Evolutionary conservation across 23 tunicate genomes (phyloP).

Genomic region (Phallusia fumigata): DNA sequence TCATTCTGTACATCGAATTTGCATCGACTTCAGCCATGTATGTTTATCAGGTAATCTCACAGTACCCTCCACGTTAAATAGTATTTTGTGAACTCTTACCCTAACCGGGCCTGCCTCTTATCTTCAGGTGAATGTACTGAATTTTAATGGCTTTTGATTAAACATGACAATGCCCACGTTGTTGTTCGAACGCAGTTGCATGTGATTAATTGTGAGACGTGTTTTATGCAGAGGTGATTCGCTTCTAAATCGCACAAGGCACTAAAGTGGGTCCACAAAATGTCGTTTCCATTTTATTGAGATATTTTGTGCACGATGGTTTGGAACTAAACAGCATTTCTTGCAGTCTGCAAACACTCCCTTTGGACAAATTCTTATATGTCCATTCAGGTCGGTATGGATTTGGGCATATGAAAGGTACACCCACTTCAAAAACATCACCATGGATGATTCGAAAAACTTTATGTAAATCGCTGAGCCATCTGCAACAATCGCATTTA

Average conservation of each 20-base stretch:
- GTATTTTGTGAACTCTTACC: too few species aligned
- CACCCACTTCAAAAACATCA: background rate
- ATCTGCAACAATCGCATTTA: constrained; percentile 18
- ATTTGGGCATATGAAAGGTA: background rate
- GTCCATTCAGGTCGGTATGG: background rate
- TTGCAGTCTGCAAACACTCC: background rate
- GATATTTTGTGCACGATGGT: constrained; percentile 4
- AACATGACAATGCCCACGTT: background rate
- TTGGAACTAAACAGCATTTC: constrained; percentile 8
- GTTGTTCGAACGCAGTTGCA: background rate
- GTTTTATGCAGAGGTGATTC: background rate
- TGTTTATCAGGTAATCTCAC: too few species aligned
- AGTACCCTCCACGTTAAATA: too few species aligned
- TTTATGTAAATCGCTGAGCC: background rate
- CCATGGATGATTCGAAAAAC: constrained; percentile 18
- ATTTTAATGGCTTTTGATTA: too few species aligned
- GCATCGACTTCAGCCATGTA: too few species aligned
- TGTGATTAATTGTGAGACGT: background rate
- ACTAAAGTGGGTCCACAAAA: too few species aligned
- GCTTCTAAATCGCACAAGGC: background rate
- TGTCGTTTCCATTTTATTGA: background rate
- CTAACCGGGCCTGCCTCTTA: too few species aligned
- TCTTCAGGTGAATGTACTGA: too few species aligned
- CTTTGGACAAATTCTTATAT: constrained; percentile 6
- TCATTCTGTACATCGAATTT: too few species aligned